Evolutionary conservation across 1,140 invertebrate genomes (phyloP).

Genomic region (Hestina assimilis): DNA sequence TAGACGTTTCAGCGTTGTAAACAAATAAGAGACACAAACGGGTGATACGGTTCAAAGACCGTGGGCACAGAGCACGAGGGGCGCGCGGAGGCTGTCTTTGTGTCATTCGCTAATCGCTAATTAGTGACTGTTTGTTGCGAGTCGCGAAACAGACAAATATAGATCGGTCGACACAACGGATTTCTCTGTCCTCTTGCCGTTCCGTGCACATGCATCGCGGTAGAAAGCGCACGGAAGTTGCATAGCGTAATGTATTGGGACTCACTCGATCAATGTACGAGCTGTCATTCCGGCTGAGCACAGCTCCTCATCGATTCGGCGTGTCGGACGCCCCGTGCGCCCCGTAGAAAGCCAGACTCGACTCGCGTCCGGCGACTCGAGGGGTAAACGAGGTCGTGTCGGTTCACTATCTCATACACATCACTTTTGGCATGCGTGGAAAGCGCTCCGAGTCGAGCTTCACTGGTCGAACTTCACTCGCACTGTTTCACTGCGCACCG

Average conservation of each 20-base stretch:
- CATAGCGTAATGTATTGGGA: conserved; percentile 30
- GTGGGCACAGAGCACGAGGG: conserved; percentile 32
- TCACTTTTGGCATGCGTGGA: conserved; percentile 34
- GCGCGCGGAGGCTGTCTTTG: conserved; percentile 33
- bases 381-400: conserved; percentile 51
- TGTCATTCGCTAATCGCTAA: conserved; percentile 40
- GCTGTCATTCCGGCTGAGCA: conserved; percentile 57
- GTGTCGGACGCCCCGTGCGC: conserved; percentile 38
- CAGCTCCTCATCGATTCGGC: conserved; percentile 63
- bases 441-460: conserved; percentile 7
- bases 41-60: conserved; percentile 57
- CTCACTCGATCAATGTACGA: conserved; percentile 74
- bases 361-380: conserved; percentile 40
- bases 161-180: conserved; percentile 31
- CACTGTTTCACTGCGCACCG: conserved; percentile 36
- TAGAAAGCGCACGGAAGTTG: conserved; percentile 38
- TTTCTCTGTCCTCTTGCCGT: conserved; percentile 30
- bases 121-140: conserved; percentile 26
- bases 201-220: conserved; percentile 23
- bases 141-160: conserved; percentile 35
- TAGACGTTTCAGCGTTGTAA: conserved; percentile 48
- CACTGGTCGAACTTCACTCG: conserved; percentile 19
- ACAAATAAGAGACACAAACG: conserved; percentile 45
- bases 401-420: conserved; percentile 29
- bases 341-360: conserved; percentile 56